Percentiles rank a stretch among this genome's conserved stretches.
Conservation (phyloP, 2,113 vertebrate species). For the Alaudala cheleensis region DNA sequence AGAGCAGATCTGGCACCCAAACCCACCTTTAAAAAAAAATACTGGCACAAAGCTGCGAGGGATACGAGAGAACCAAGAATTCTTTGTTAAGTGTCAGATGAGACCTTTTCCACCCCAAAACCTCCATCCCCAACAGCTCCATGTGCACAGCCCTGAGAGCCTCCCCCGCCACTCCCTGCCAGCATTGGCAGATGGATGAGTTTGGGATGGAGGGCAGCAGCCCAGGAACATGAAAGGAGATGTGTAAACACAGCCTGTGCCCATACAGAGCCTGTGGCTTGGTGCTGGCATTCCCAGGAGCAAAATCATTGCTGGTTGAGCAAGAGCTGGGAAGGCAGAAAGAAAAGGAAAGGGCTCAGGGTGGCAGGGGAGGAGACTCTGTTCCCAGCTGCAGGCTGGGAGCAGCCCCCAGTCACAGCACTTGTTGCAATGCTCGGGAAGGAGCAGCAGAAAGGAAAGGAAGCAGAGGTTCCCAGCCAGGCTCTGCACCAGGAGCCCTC, state of each 20-base stretch:
- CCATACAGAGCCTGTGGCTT: not conserved
- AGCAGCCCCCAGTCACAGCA: not conserved
- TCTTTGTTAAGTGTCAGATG: not conserved
- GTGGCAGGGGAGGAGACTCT: not conserved
- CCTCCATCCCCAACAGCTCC: not conserved
- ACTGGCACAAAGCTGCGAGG: not conserved
- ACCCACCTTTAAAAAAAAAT: not conserved
- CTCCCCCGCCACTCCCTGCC: not conserved
- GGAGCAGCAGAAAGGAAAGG: not conserved
- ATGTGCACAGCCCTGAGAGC: rapidly evolving
- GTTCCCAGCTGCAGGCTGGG: not conserved
- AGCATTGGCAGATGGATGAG: not conserved
- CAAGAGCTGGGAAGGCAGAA: not conserved
- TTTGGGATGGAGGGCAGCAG: not conserved
- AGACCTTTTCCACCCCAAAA: not conserved
- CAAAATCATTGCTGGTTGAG: not conserved
- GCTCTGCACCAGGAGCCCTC: not conserved
- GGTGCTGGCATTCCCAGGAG: not conserved
- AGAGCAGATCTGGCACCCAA: not conserved
- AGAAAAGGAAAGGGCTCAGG: not conserved
- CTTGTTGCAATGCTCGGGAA: not conserved
- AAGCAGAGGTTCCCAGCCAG: not conserved
- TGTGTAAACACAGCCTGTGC: not conserved
- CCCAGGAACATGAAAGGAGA: not conserved
- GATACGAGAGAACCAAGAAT: not conserved